Evolutionary conservation across 92 coral and sea anemone species (phyloP).

Genomic region (Bergia puertoricense): DNA sequence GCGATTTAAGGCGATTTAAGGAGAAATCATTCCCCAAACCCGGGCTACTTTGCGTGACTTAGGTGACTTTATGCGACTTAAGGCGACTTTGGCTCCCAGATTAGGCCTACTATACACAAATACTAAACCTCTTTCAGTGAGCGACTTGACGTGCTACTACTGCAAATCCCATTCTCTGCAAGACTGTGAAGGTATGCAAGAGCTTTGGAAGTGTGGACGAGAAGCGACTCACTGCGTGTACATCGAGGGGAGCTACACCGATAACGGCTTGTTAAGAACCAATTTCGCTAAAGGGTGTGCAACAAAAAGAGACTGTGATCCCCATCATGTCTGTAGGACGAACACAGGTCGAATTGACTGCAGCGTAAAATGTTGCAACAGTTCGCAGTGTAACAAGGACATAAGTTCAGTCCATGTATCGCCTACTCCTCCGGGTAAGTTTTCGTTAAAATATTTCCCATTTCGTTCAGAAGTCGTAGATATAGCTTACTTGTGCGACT

Average conservation of each 20-base stretch:
- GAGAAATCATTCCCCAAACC: too few relatives aligned
- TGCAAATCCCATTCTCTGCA: conserved; percentile 17
- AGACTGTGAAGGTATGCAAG: conserved; percentile 21
- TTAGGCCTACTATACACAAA: too few relatives aligned
- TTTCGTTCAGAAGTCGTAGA: neutral
- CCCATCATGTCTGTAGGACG: conserved; percentile 17
- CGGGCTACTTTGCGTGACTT: too few relatives aligned
- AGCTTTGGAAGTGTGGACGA: conserved; percentile 36
- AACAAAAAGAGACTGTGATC: conserved; percentile 18
- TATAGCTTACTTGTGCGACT: neutral
- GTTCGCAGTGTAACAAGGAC: conserved; percentile 8
- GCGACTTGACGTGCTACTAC: conserved; percentile 12
- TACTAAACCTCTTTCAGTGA: conserved; percentile 12
- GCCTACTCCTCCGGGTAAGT: conserved; percentile 24
- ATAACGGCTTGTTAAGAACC: conserved; percentile 15
- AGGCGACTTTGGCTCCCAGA: too few relatives aligned
- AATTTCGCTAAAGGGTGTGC: conserved; percentile 28
- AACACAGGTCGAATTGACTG: conserved; percentile 7
- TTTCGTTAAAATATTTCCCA: neutral
- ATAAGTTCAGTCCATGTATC: neutral
- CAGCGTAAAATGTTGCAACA: conserved; percentile 24
- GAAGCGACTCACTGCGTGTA: conserved; percentile 38
- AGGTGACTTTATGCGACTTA: too few relatives aligned
- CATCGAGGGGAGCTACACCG: conserved; percentile 22
- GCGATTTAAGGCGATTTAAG: too few relatives aligned